phyloP scores from a whole-genome alignment of 2,113 vertebrate genomes.

The Larimichthys polyactis region DNA sequence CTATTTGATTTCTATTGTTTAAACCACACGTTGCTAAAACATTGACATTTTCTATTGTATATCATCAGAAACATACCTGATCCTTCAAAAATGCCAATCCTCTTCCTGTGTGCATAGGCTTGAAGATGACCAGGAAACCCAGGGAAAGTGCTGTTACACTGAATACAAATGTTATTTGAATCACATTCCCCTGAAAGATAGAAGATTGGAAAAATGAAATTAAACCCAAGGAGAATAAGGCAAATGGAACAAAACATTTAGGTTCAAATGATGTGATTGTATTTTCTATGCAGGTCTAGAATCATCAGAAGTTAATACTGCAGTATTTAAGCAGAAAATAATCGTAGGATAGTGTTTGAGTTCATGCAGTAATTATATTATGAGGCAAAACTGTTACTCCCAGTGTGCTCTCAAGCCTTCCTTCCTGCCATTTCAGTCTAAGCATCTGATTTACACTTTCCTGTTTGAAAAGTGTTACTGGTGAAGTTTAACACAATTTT shows the following conservation, averaged over 20 bases:
- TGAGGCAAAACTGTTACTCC: slow-evolving; percentile 80
- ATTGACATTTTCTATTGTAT: background rate
- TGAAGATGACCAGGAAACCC: slow-evolving; percentile 91
- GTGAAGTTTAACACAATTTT: slow-evolving; percentile 80
- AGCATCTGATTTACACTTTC: slow-evolving; percentile 71
- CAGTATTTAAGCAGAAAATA: background rate
- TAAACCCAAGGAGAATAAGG: background rate
- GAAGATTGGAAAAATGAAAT: slow-evolving; percentile 50
- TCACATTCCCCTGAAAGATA: slow-evolving; percentile 88
- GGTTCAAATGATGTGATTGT: background rate
- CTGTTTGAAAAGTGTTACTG: slow-evolving; percentile 72
- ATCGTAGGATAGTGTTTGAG: slow-evolving; percentile 22
- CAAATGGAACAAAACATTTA: background rate
- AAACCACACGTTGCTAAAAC: background rate
- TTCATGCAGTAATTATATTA: slow-evolving; percentile 73
- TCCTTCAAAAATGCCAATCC: slow-evolving; percentile 89
- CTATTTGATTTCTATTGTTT: background rate
- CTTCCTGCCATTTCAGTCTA: slow-evolving; percentile 71
- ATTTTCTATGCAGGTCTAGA: slow-evolving; percentile 3
- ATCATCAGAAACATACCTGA: slow-evolving; percentile 83
- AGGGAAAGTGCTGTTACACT: slow-evolving; percentile 90
- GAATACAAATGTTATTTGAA: slow-evolving; percentile 82
- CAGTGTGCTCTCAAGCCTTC: slow-evolving; percentile 67
- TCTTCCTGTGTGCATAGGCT: slow-evolving; percentile 91
- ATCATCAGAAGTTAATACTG: background rate